A percentile compares a stretch with the other conserved stretches of the same genome.
Evolutionary conservation across 2,113 vertebrate genomes (phyloP).

Genomic region (Pomatostomus ruficeps): DNA sequence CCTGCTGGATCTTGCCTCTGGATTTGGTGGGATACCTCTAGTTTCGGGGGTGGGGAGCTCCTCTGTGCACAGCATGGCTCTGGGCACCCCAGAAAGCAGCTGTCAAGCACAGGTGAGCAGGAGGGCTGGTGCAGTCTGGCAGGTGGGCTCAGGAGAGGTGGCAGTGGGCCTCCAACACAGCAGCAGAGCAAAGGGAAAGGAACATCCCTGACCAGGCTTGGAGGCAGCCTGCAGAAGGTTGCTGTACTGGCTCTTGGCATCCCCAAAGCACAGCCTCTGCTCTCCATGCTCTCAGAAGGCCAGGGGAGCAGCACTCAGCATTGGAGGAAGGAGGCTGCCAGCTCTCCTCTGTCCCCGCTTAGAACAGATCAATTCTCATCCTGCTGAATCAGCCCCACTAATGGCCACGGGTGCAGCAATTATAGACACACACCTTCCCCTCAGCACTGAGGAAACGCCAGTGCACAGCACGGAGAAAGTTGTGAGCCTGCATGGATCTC

Average conservation of each 20-base stretch:
- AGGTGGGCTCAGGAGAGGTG: background rate
- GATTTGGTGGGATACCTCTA: background rate
- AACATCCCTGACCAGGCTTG: background rate
- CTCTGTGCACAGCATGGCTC: background rate
- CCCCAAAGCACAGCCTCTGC: background rate
- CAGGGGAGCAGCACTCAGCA: background rate
- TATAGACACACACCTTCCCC: background rate
- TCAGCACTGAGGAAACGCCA: fast-evolving
- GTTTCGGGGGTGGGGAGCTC: background rate
- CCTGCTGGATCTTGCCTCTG: background rate
- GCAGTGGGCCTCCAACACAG: fast-evolving
- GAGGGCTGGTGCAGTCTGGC: background rate
- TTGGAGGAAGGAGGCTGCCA: background rate
- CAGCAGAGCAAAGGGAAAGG: background rate
- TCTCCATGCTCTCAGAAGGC: background rate
- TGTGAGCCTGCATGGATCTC: background rate
- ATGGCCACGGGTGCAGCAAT: background rate
- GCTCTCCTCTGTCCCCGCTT: background rate
- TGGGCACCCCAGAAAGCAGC: background rate
- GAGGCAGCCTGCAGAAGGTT: background rate
- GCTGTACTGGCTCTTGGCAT: background rate
- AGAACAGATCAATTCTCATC: background rate
- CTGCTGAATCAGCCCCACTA: background rate
- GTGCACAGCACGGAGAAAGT: background rate
- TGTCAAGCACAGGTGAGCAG: background rate